Percentiles rank a stretch among this genome's conserved stretches.
phyloP scores from a whole-genome alignment of 2,797 vertebrate species.

The Orestias chungarensis region DNA sequence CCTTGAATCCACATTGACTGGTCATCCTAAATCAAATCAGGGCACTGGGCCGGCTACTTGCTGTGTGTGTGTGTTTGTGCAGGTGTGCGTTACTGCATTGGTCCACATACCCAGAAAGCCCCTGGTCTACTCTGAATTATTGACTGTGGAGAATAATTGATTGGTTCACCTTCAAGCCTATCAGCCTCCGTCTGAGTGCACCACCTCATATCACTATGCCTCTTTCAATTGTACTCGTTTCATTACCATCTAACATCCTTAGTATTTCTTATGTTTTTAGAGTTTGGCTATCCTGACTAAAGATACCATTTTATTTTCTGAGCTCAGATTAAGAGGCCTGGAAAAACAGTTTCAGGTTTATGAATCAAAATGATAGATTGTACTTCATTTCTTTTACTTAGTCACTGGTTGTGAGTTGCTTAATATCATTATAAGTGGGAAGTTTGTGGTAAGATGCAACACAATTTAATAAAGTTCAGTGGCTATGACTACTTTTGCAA shows the following conservation, averaged over 20 bases:
- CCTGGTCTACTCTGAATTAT: constrained; percentile 78
- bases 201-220: constrained; percentile 61
- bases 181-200: constrained; percentile 69
- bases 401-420: neutral
- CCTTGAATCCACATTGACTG: constrained; percentile 77
- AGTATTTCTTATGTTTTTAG: neutral
- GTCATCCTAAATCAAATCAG: constrained; percentile 83
- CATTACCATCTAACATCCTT: constrained; percentile 13
- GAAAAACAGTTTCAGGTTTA: neutral
- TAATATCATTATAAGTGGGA: neutral
- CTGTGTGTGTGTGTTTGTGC: constrained; percentile 21
- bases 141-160: constrained; percentile 81
- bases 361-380: neutral
- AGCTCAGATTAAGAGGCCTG: neutral
- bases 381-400: no score
- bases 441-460: neutral
- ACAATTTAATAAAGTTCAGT: neutral
- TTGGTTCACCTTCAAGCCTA: constrained; percentile 80
- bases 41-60: constrained; percentile 48
- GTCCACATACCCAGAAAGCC: constrained; percentile 40
- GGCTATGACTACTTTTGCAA: neutral
- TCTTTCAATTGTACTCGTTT: constrained; percentile 44
- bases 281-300: neutral
- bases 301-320: neutral
- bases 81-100: constrained; percentile 37